Base-by-base conservation (phyloP, 2,888 invertebrate species). In the Oxyteleia sp. region DNA sequence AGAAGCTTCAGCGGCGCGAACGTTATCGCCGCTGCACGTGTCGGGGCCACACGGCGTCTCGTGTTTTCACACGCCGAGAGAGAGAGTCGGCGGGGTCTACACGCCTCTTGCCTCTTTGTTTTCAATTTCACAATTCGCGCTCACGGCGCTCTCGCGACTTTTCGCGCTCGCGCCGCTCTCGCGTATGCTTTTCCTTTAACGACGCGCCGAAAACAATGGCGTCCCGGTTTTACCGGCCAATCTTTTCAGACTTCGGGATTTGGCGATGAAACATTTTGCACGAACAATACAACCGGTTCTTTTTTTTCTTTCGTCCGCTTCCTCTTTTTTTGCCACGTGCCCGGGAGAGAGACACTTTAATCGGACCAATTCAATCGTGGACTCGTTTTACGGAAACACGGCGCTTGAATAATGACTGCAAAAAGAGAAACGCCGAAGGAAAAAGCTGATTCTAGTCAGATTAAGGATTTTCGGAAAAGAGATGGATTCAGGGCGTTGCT, bases 341-440 rank as follows among this genome's bases (percentile, higher is more conserved):
- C 18, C 13, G 11, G 18, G 16, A 20, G 20, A 47, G 64, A 63
- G 76, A 76, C 76, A 68, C 66, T 76, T 76, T 76, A 76, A 76
- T 76, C 76, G 76, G 66, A 43, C 59, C 76, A 59, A 76, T 76
- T 76, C 59, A 76, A 76, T 76, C 76, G 76, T 66, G 55, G 38
- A 66, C 66, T 66, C 76, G 76, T 76, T 76, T 68, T 68, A 76
- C 64, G 75, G 64, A 66, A 75, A 75, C 66, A 75, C 75, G 76
- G 45, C 64, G 18, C 76, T 59, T 76, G 76, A 68, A 76, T 78
- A 69, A 78, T 63, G 78, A 78, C 78, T 13, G 43, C 68, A 69
- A 61, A 78, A 78, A 68, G 68, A 68, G 61, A 45, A 55, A 57
- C 53, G 61, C 26, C 23, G 26, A 64, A 64, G 57, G 66, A 66